A percentile compares a stretch with the other conserved stretches of the same genome.
These are phyloP conservation scores for Corbicula japonica DNA, from an alignment of 2,888 invertebrate genomes.

Conservation along the genomic window DNA sequence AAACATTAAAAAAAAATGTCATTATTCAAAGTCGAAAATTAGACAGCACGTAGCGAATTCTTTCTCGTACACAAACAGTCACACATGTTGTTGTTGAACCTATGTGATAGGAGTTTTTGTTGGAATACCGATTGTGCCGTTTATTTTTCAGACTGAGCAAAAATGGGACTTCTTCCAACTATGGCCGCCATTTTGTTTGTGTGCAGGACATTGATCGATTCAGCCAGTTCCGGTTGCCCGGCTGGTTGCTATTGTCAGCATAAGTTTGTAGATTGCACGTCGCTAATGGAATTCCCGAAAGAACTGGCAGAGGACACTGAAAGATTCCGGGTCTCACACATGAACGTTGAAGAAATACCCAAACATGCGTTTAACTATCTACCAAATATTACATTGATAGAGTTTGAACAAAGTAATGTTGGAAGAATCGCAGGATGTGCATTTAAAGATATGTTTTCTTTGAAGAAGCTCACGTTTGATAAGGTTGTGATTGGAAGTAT, in stretches of 20 bases:
- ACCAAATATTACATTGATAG: constrained; percentile 44
- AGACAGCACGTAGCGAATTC: no score
- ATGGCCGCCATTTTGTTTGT: background rate
- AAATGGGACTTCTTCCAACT: no score
- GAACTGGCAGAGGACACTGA: constrained; percentile 41
- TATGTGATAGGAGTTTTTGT: no score
- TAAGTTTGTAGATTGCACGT: constrained; percentile 39
- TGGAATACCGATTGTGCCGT: no score
- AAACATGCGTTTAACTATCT: constrained; percentile 47
- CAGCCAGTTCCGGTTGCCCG: constrained; percentile 32
- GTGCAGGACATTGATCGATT: background rate
- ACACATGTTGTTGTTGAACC: no score
- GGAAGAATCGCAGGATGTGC: constrained; percentile 49
- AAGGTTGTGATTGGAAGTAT: constrained; percentile 55
- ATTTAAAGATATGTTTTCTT: constrained; percentile 30
- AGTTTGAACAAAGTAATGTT: constrained; percentile 52
- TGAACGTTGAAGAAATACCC: constrained; percentile 56
- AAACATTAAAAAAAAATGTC: no score
- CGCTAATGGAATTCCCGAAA: constrained; percentile 50
- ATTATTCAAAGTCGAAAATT: no score
- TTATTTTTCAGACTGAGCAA: no score
- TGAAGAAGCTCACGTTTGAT: constrained; percentile 41
- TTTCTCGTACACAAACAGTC: no score
- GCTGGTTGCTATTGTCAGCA: constrained; percentile 48
- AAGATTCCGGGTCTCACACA: constrained; percentile 32